phyloP scores from a whole-genome alignment of 2,797 vertebrate species.

The Mycteria americana region DNA sequence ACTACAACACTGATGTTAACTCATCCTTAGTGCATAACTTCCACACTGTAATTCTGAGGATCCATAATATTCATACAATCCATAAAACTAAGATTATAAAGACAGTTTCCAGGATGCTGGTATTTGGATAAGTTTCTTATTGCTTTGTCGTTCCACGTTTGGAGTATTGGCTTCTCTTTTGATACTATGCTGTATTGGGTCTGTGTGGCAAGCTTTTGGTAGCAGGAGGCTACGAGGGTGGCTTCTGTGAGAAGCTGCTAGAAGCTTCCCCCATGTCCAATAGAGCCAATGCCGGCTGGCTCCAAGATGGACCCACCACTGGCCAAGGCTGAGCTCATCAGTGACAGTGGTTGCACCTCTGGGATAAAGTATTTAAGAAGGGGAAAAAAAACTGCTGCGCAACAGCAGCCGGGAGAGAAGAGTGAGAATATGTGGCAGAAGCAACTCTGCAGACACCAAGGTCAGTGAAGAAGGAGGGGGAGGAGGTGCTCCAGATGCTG shows the following conservation, averaged over 20 bases:
- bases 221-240: not conserved
- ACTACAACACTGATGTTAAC: not conserved
- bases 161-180: not conserved
- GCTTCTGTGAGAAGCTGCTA: not conserved
- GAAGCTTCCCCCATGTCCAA: not conserved
- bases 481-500: rapidly evolving
- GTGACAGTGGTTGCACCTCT: rapidly evolving
- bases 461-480: not conserved
- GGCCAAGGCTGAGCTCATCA: not conserved
- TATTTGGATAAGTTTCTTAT: not conserved
- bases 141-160: not conserved
- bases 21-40: rapidly evolving
- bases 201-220: not conserved
- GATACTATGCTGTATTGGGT: not conserved
- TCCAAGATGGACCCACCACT: rapidly evolving
- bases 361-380: not conserved
- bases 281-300: not conserved
- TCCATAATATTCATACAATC: not conserved
- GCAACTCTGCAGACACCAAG: not conserved
- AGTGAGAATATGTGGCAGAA: not conserved
- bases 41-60: not conserved
- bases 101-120: not conserved
- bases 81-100: not conserved
- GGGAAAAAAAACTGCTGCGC: rapidly evolving
- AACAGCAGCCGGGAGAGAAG: not conserved